A percentile compares a stretch with the other conserved stretches of the same genome.
Evolutionary conservation across 1,140 invertebrate species (phyloP).

Genomic region (Mercenaria mercenaria): DNA sequence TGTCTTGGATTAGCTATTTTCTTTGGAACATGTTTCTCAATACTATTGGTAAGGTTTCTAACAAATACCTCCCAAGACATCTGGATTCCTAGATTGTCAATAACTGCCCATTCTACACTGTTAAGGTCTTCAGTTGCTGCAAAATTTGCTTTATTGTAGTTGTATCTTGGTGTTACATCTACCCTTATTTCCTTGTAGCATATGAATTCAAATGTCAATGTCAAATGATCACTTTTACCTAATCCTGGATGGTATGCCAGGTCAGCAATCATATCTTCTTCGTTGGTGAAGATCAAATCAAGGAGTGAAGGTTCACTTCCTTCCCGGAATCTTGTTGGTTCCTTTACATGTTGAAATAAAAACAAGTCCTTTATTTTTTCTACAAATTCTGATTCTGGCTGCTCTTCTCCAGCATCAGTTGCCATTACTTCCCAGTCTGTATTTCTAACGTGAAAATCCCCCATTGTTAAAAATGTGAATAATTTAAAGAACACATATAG

Average conservation of each 20-base stretch:
- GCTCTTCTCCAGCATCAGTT: background rate
- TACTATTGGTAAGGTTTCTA: background rate
- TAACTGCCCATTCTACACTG: conserved; percentile 81
- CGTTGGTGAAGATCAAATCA: conserved; percentile 53
- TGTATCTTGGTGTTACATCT: background rate
- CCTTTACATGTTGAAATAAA: background rate
- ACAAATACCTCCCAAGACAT: background rate
- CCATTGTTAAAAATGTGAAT: conserved; percentile 14
- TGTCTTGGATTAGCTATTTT: background rate
- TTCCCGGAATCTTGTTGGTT: conserved; percentile 19
- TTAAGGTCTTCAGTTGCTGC: conserved; percentile 89
- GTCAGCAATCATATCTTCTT: conserved; percentile 46
- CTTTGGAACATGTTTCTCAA: background rate
- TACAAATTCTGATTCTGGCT: background rate
- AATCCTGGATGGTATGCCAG: background rate
- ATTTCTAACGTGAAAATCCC: conserved; percentile 16
- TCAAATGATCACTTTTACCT: conserved; percentile 45
- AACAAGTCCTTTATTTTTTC: conserved; percentile 23
- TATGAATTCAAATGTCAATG: conserved; percentile 8
- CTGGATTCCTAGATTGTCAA: background rate
- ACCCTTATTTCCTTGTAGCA: background rate
- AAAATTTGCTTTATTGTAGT: conserved; percentile 39
- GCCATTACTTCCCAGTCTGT: background rate
- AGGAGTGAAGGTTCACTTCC: conserved; percentile 32
- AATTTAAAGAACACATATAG: background rate